These are phyloP conservation scores for Prolemur simus DNA, from an alignment of 2,113 vertebrate species.

Conservation along the genomic window DNA sequence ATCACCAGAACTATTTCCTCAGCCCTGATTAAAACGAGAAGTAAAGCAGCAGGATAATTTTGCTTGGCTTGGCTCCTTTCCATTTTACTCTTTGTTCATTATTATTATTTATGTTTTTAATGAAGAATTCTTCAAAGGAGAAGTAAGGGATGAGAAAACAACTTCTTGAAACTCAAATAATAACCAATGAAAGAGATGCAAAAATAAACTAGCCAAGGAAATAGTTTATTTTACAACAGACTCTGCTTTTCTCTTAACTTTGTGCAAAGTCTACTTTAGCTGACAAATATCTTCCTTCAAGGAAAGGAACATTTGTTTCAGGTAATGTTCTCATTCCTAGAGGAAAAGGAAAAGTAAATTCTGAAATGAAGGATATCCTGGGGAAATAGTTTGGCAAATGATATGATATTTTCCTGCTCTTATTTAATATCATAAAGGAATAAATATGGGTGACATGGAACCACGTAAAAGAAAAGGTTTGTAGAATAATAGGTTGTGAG, in stretches of 20 bases:
- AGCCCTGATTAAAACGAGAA: constrained; percentile 18
- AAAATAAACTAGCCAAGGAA: constrained; percentile 10
- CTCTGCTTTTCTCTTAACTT: constrained; percentile 34
- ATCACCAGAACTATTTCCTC: neutral
- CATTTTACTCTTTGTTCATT: neutral
- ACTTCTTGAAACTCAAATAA: constrained; percentile 32
- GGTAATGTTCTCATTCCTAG: constrained; percentile 35
- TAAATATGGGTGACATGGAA: constrained; percentile 37
- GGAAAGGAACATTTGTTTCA: constrained; percentile 59
- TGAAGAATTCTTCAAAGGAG: constrained; percentile 23
- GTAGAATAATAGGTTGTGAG: constrained; percentile 33
- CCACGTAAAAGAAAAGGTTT: constrained; percentile 23
- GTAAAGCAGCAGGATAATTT: neutral
- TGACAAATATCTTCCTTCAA: constrained; percentile 60
- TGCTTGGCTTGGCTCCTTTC: constrained; percentile 27
- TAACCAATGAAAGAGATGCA: neutral
- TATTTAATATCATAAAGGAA: constrained; percentile 53
- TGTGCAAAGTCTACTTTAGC: constrained; percentile 37
- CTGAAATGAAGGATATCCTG: constrained; percentile 39
- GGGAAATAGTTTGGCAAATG: constrained; percentile 54
- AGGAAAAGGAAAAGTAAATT: constrained; percentile 67
- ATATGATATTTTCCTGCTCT: constrained; percentile 58
- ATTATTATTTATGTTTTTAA: neutral
- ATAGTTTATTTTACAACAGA: constrained; percentile 15
- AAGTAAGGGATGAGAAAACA: constrained; percentile 15